Percentiles rank a stretch among this genome's conserved stretches.
phyloP scores from a whole-genome alignment of 2,113 vertebrate species.

The Albula glossodonta region DNA sequence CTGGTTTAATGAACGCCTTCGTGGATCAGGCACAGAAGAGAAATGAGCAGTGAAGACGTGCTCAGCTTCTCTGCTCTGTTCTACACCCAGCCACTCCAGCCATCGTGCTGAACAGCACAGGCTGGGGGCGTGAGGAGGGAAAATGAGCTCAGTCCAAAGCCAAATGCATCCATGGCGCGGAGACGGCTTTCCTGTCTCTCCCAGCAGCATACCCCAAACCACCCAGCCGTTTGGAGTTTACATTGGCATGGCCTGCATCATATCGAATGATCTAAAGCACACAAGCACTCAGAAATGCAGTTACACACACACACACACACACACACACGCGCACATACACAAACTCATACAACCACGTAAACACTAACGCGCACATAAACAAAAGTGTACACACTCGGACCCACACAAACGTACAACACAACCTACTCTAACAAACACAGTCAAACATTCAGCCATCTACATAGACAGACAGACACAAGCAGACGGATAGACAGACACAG shows the following conservation, averaged over 20 bases:
- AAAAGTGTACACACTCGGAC: no score
- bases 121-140: not conserved
- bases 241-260: constrained; percentile 54
- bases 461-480: no score
- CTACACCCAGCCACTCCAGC: not conserved
- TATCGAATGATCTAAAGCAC: constrained; percentile 4
- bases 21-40: not conserved
- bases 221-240: constrained; percentile 63
- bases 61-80: not conserved
- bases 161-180: constrained; percentile 33
- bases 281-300: constrained; percentile 17
- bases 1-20: not conserved
- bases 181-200: constrained; percentile 50
- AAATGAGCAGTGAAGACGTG: not conserved
- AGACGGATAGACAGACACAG: no score
- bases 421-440: no score
- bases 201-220: constrained; percentile 41
- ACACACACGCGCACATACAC: constrained; percentile 31
- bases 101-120: not conserved
- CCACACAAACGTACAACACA: no score
- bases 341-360: not conserved
- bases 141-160: not conserved
- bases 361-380: not conserved
- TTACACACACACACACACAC: not conserved
- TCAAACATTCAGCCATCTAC: no score